A percentile compares a stretch with the other conserved stretches of the same genome.
Conservation (phyloP, 2,113 vertebrate genomes). For the Miniopterus natalensis region DNA sequence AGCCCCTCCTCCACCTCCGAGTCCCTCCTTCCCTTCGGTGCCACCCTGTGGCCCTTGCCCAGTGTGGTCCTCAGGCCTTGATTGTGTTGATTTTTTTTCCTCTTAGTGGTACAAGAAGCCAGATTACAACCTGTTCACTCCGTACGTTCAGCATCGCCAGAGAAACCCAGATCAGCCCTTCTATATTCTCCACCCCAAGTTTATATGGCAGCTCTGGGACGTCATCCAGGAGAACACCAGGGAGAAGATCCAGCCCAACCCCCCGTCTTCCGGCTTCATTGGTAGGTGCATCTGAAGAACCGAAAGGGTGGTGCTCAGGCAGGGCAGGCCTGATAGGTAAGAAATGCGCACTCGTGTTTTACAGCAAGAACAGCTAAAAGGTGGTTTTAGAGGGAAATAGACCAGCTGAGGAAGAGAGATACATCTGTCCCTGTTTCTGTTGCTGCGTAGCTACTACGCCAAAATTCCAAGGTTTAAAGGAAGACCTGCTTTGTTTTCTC, state of each 20-base stretch:
- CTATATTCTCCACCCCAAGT: conserved; percentile 98
- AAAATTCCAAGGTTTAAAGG: not conserved
- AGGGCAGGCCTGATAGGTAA: not conserved
- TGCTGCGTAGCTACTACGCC: accelerated
- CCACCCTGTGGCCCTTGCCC: not conserved
- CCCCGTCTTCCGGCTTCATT: conserved; percentile 98
- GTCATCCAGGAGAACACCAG: conserved; percentile 97
- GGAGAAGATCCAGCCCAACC: conserved; percentile 98
- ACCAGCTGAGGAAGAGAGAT: not conserved
- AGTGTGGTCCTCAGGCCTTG: not conserved
- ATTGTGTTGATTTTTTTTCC: conserved; percentile 49
- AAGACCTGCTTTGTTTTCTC: not conserved
- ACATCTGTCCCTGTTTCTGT: not conserved
- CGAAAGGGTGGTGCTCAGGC: accelerated
- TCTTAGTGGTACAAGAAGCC: conserved; percentile 96
- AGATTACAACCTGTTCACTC: conserved; percentile 98
- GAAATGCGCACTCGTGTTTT: accelerated
- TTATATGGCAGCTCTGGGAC: conserved; percentile 98
- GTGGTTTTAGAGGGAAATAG: not conserved
- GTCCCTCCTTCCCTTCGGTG: accelerated
- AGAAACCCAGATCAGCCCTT: conserved; percentile 94
- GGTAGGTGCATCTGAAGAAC: conserved; percentile 87
- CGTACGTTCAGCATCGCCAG: conserved; percentile 94
- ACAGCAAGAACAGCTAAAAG: not conserved
- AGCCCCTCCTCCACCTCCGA: not conserved